Percentiles rank a stretch among this genome's conserved stretches.
Conservation (phyloP, 2,113 vertebrate genomes). For the Telmatochromis brachygnathus region DNA sequence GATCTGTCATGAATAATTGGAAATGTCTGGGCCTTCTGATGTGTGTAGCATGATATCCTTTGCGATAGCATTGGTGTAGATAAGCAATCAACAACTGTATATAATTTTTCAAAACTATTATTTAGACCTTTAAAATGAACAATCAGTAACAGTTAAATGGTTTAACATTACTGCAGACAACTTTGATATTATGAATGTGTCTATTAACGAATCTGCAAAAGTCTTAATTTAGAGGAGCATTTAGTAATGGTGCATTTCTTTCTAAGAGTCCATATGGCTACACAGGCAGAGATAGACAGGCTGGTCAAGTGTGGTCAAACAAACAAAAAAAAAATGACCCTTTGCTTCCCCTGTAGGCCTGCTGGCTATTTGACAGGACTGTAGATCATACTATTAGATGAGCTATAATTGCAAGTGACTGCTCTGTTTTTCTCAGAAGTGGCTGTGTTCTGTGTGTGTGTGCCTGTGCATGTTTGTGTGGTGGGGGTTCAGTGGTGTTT, state of each 20-base stretch:
- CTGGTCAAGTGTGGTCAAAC: neutral
- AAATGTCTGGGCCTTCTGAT: constrained; percentile 40
- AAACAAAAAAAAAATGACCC: neutral
- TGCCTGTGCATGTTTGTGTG: neutral
- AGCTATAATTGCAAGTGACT: constrained; percentile 50
- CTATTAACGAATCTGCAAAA: neutral
- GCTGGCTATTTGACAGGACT: constrained; percentile 38
- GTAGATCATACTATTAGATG: constrained; percentile 52
- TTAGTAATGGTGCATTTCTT: neutral
- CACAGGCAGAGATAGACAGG: neutral
- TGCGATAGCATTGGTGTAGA: neutral
- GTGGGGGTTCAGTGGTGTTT: constrained; percentile 72
- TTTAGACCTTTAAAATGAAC: neutral
- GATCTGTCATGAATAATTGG: constrained; percentile 68
- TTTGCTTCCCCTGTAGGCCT: neutral
- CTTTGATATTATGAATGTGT: neutral
- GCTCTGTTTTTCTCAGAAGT: constrained; percentile 40
- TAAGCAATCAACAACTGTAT: neutral
- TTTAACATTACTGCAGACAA: neutral
- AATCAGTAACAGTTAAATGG: neutral
- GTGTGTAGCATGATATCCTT: constrained; percentile 14
- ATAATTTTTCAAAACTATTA: neutral
- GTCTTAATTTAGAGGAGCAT: neutral
- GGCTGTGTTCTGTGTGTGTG: neutral
- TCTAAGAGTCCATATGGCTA: neutral